These are phyloP conservation scores for Metaphire vulgaris DNA, from an alignment of 1,140 invertebrate species.

Conservation along the genomic window DNA sequence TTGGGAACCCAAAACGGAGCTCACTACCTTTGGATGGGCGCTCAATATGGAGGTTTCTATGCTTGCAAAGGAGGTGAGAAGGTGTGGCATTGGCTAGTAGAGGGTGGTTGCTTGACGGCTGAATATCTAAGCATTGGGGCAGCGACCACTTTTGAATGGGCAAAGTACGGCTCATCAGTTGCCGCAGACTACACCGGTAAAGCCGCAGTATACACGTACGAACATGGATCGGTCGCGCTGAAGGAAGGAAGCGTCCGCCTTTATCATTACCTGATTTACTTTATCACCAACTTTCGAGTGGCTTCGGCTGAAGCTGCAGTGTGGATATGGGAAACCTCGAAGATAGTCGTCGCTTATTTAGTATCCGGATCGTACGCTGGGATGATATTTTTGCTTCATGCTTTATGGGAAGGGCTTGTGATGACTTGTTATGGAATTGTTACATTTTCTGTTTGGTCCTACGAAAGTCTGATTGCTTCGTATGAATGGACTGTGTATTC, in stretches of 20 bases:
- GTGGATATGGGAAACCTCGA: not conserved
- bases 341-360: not conserved
- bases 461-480: not conserved
- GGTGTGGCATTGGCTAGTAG: not conserved
- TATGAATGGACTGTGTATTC: not conserved
- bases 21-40: not conserved
- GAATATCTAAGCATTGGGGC: constrained; percentile 1
- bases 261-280: constrained; percentile 3
- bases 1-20: not conserved
- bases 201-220: constrained; percentile 10
- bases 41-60: not conserved
- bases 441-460: not conserved
- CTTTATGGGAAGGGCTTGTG: not conserved
- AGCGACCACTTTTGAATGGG: not conserved
- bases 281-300: constrained; percentile 16
- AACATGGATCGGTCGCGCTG: constrained; percentile 14
- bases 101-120: not conserved
- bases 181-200: constrained; percentile 4
- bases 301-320: constrained; percentile 16
- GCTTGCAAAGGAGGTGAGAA: constrained; percentile 9
- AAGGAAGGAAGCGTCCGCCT: constrained; percentile 1
- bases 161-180: not conserved
- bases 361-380: constrained; percentile 13
- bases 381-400: not conserved
- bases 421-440: not conserved